Conservation (phyloP, 2,113 vertebrate species). For the Protobothrops mucrosquamatus region DNA sequence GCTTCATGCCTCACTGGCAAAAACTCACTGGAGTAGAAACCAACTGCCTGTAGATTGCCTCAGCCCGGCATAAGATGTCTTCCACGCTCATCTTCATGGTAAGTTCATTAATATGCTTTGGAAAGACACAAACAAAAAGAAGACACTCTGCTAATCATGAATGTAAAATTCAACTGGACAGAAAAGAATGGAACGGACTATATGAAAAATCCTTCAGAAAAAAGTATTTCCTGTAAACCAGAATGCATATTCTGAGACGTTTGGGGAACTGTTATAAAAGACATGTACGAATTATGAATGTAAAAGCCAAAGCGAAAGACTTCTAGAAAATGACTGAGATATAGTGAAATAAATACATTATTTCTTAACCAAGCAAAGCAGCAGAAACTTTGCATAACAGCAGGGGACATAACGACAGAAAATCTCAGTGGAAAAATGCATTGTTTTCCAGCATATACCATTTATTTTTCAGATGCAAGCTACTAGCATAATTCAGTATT, state of each 20-base stretch:
- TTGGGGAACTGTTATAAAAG: not conserved
- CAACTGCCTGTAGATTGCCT: slow-evolving; percentile 85
- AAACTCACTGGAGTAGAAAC: slow-evolving; percentile 54
- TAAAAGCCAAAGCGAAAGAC: not conserved
- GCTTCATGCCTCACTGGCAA: not conserved
- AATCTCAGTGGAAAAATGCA: not conserved
- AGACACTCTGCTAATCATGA: not conserved
- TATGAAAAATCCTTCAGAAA: not conserved
- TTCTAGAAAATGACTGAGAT: not conserved
- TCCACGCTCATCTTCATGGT: slow-evolving; percentile 90
- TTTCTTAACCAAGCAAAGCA: not conserved
- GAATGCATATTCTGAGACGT: not conserved
- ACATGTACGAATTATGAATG: not conserved
- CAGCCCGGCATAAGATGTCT: slow-evolving; percentile 71
- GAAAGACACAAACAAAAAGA: slow-evolving; percentile 3
- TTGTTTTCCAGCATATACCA: not conserved
- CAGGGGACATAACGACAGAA: not conserved
- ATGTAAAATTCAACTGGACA: not conserved
- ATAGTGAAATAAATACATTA: not conserved
- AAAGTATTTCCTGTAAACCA: not conserved
- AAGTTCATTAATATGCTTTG: slow-evolving; percentile 90
- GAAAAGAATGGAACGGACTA: not conserved
- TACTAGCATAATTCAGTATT: not conserved
- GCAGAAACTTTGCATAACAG: not conserved
- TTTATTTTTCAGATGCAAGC: not conserved